These are phyloP conservation scores for Petrocephalus zakoni DNA, from an alignment of 2,113 vertebrate genomes.

Conservation along the genomic window DNA sequence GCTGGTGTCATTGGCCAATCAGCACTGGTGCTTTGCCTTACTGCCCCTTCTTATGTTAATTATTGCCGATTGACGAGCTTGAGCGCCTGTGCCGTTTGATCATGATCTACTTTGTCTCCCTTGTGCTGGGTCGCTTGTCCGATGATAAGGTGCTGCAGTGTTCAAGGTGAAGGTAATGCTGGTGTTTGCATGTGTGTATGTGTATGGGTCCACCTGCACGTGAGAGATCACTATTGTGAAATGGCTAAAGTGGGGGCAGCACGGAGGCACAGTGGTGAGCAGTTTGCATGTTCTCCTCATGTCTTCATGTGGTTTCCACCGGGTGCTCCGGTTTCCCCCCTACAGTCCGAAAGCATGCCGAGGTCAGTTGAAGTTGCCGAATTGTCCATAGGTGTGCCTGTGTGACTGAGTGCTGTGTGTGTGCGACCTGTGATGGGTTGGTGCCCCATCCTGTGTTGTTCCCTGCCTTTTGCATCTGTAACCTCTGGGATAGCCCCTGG, in stretches of 20 bases:
- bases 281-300: neutral
- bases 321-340: no score
- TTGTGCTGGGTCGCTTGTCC: constrained; percentile 14
- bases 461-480: neutral
- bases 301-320: neutral
- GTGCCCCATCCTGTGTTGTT: neutral
- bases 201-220: constrained; percentile 19
- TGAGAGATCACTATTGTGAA: neutral
- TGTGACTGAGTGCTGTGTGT: neutral
- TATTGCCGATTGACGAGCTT: constrained; percentile 41
- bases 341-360: neutral
- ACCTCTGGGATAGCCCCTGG: neutral
- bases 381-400: neutral
- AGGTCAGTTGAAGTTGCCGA: neutral
- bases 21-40: constrained; percentile 26
- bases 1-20: constrained; percentile 21
- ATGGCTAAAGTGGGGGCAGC: neutral
- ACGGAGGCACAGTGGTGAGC: neutral
- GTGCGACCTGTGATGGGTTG: neutral
- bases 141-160: neutral
- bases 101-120: constrained; percentile 30
- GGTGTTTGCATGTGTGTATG: neutral
- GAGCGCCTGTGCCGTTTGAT: constrained; percentile 36
- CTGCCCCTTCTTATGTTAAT: constrained; percentile 43
- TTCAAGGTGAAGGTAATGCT: constrained; percentile 20